Conservation (phyloP, 2,797 vertebrate genomes). For the Gymnoscopelus microlampas region DNA sequence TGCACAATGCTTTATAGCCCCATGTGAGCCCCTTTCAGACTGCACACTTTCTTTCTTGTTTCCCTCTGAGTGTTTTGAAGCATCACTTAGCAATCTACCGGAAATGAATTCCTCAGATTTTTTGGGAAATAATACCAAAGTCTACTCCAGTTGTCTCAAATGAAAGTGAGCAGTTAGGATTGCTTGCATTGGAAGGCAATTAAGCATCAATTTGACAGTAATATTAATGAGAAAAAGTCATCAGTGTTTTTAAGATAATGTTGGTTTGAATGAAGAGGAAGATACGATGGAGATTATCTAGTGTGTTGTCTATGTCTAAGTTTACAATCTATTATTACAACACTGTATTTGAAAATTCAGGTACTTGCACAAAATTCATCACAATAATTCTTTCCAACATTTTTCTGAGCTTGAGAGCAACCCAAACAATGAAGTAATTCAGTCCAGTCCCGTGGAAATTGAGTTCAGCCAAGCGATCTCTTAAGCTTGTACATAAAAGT, state of each 20-base stretch:
- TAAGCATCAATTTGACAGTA: constrained; percentile 10
- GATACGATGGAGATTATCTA: no score
- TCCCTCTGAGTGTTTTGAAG: constrained; percentile 24
- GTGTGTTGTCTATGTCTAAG: no score
- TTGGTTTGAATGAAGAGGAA: no score
- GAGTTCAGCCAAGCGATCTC: constrained; percentile 23
- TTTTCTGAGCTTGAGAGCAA: constrained; percentile 33
- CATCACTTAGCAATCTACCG: constrained; percentile 28
- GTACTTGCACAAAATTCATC: not conserved
- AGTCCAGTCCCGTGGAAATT: constrained; percentile 7
- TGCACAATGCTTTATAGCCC: constrained; percentile 45
- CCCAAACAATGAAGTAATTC: constrained; percentile 20
- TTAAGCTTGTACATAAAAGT: constrained; percentile 13
- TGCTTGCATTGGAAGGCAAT: constrained; percentile 14
- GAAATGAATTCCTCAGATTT: constrained; percentile 10
- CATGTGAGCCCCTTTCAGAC: constrained; percentile 47
- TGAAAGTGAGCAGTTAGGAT: not conserved
- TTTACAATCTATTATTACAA: no score
- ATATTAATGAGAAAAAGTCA: not conserved
- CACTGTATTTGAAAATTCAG: no score
- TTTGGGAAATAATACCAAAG: not conserved
- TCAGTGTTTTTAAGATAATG: not conserved
- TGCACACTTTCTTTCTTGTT: constrained; percentile 45
- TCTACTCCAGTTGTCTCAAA: not conserved
- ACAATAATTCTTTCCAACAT: constrained; percentile 17